Percentiles rank a stretch among this genome's conserved stretches.
Conservation (phyloP, 2,113 vertebrate genomes). For the Bufo gargarizans region DNA sequence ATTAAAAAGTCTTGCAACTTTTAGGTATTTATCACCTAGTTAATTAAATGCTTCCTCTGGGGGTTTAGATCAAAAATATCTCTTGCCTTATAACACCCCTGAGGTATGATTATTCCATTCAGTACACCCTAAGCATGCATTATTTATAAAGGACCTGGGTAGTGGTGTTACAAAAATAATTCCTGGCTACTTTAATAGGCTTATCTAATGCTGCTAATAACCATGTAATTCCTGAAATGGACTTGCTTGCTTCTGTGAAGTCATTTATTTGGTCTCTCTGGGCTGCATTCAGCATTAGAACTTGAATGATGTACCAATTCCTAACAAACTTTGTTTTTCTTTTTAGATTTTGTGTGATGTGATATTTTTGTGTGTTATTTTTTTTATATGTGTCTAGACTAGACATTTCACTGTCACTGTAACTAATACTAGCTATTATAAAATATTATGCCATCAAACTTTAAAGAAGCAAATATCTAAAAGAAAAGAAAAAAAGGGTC, state of each 20-base stretch:
- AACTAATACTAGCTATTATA: neutral
- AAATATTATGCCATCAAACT: neutral
- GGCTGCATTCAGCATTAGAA: slow-evolving; percentile 22
- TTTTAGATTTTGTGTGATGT: neutral
- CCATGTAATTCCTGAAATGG: slow-evolving; percentile 50
- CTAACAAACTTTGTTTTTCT: slow-evolving; percentile 23
- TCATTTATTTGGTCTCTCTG: slow-evolving; percentile 45
- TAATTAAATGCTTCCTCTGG: slow-evolving; percentile 38
- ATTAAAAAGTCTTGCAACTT: slow-evolving; percentile 41
- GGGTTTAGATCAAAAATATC: slow-evolving; percentile 17
- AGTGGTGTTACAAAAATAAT: slow-evolving; percentile 50
- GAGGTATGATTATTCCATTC: slow-evolving; percentile 49
- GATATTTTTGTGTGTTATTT: neutral
- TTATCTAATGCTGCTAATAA: slow-evolving; percentile 56
- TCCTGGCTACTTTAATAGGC: slow-evolving; percentile 47
- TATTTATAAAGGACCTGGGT: slow-evolving; percentile 46
- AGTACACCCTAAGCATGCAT: slow-evolving; percentile 44
- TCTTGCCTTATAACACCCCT: slow-evolving; percentile 34
- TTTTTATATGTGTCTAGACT: neutral
- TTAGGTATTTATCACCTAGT: slow-evolving; percentile 30
- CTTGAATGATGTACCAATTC: slow-evolving; percentile 14
- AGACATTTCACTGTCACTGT: neutral
- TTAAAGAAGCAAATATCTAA: neutral
- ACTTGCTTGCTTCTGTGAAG: slow-evolving; percentile 52
- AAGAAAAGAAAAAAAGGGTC: neutral